Evolutionary conservation across 2,888 invertebrate genomes (phyloP).

Genomic region (Epiblema foenella): DNA sequence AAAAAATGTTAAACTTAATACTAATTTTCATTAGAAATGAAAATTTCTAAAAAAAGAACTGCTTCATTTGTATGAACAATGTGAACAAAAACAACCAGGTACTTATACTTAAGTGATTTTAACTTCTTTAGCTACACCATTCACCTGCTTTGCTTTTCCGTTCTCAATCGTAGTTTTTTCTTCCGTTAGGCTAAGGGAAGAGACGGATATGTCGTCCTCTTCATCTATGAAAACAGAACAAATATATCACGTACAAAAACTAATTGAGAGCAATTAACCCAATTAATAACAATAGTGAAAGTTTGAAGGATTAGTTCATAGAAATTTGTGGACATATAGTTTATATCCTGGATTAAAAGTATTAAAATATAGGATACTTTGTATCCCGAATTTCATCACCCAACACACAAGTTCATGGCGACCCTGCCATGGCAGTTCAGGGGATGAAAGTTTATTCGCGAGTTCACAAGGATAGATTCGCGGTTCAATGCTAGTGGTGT

Average conservation of each 20-base stretch:
- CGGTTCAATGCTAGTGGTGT: background rate
- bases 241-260: background rate
- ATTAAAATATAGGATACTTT: no score
- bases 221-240: constrained; percentile 63
- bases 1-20: constrained; percentile 23
- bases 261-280: no score
- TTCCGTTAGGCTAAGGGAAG: constrained; percentile 70
- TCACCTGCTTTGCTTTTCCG: constrained; percentile 58
- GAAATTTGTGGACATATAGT: no score
- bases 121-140: constrained; percentile 58
- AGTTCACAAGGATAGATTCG: no score
- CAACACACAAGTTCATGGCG: no score
- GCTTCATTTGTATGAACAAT: constrained; percentile 24
- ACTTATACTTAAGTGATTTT: constrained; percentile 32
- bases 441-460: no score
- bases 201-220: constrained; percentile 70
- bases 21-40: constrained; percentile 5
- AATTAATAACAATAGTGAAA: no score
- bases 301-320: no score
- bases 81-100: constrained; percentile 35
- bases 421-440: no score
- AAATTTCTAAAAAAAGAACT: constrained; percentile 7
- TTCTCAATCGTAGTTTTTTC: constrained; percentile 74
- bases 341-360: no score
- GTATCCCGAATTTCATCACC: no score